Evolutionary conservation across 1,140 invertebrate genomes (phyloP).

Genomic region (Tetranychus urticae): DNA sequence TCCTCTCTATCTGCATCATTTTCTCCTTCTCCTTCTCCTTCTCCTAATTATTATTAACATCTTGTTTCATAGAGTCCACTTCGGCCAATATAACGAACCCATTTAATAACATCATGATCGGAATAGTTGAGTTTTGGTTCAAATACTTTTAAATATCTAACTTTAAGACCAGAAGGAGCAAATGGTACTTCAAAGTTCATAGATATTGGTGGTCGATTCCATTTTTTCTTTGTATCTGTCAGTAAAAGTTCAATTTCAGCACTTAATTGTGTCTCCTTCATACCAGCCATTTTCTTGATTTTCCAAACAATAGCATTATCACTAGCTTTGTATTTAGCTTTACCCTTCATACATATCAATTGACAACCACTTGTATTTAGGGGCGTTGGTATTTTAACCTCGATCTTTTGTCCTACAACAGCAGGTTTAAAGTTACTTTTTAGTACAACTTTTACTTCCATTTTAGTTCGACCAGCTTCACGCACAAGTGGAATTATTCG

Average conservation of each 20-base stretch:
- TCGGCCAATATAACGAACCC: conserved; percentile 97
- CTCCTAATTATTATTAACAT: conserved; percentile 38
- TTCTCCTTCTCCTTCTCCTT: too few species aligned
- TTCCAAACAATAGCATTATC: conserved; percentile 99
- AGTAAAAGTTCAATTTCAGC: conserved; percentile 98
- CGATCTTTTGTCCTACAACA: conserved; percentile 92
- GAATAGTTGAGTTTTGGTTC: conserved; percentile 99
- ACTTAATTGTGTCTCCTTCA: conserved; percentile 98
- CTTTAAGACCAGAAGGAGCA: conserved; percentile 94
- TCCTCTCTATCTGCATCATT: background rate
- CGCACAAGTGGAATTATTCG: conserved; percentile 92
- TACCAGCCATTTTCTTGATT: conserved; percentile 98
- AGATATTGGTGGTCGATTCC: conserved; percentile 98
- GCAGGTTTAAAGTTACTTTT: conserved; percentile 99
- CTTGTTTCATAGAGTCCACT: conserved; percentile 97
- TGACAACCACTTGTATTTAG: conserved; percentile 96
- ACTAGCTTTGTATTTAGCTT: conserved; percentile 98
- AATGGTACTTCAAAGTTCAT: conserved; percentile 97
- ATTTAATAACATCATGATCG: conserved; percentile 99
- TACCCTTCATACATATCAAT: conserved; percentile 94
- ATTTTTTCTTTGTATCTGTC: conserved; percentile 97
- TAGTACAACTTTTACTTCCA: conserved; percentile 98
- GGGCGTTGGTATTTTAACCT: conserved; percentile 85
- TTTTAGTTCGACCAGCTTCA: conserved; percentile 92
- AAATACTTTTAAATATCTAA: conserved; percentile 97